phyloP scores from a whole-genome alignment of 2,113 vertebrate genomes.

The Scomber colias region DNA sequence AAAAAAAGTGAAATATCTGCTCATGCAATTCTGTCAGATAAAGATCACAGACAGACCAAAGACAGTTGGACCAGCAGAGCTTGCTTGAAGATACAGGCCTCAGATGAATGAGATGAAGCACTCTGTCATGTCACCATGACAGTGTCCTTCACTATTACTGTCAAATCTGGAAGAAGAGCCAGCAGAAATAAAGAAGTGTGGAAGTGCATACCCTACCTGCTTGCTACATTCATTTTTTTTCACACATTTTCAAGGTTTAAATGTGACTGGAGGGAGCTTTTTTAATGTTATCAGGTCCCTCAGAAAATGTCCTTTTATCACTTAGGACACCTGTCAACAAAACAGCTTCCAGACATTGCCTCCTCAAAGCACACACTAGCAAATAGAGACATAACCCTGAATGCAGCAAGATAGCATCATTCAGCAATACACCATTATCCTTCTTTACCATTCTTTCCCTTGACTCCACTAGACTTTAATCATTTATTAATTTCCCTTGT shows the following conservation, averaged over 20 bases:
- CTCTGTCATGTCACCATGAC: too few relatives aligned
- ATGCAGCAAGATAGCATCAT: conserved; percentile 70
- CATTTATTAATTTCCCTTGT: conserved; percentile 84
- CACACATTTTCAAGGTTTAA: background rate
- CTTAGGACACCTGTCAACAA: conserved; percentile 65
- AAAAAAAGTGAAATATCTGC: too few relatives aligned
- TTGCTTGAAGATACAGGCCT: too few relatives aligned
- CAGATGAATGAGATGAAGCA: too few relatives aligned
- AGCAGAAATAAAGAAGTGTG: background rate
- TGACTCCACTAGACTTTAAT: conserved; percentile 79
- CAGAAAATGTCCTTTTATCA: conserved; percentile 50
- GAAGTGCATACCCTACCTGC: background rate
- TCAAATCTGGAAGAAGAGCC: background rate
- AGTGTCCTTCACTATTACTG: too few relatives aligned
- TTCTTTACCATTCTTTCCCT: conserved; percentile 76
- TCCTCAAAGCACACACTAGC: conserved; percentile 39
- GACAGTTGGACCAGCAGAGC: too few relatives aligned
- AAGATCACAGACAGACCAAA: too few relatives aligned
- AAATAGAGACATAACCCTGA: conserved; percentile 71
- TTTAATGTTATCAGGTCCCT: conserved; percentile 30
- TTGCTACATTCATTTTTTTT: background rate
- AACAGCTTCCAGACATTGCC: conserved; percentile 25
- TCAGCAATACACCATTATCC: conserved; percentile 71
- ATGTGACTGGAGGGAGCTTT: conserved; percentile 9
- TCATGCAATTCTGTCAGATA: too few relatives aligned